Percentiles rank a stretch among this genome's conserved stretches.
phyloP scores from a whole-genome alignment of 2,113 vertebrate species.

The Labeo catla region DNA sequence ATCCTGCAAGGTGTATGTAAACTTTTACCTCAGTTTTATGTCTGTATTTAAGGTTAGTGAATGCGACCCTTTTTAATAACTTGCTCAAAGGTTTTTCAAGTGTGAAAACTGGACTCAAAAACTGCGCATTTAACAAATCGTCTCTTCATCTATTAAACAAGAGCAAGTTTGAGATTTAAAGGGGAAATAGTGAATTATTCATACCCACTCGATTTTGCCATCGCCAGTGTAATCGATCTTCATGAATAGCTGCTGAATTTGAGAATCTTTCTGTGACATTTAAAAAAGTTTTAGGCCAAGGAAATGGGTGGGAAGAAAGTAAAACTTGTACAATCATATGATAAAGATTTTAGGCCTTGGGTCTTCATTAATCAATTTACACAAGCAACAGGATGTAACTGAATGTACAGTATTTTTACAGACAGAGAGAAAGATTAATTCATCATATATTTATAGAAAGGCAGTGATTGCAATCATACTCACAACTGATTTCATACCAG shows the following conservation, averaged over 20 bases:
- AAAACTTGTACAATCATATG: slow-evolving; percentile 7
- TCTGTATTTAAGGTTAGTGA: not conserved
- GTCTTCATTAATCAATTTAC: slow-evolving; percentile 1
- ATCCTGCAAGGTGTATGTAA: too few species aligned
- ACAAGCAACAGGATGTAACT: not conserved
- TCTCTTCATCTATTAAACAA: not conserved
- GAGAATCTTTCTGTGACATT: slow-evolving; percentile 73
- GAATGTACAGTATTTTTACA: not conserved
- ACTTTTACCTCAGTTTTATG: not conserved
- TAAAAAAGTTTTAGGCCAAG: slow-evolving; percentile 46
- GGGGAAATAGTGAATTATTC: slow-evolving; percentile 32
- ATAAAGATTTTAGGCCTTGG: not conserved
- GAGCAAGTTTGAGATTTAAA: slow-evolving; percentile 32
- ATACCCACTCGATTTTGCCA: slow-evolving; percentile 77
- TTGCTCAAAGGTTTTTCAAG: not conserved
- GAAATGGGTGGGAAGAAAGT: not conserved
- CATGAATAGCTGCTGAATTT: slow-evolving; percentile 79
- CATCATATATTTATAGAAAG: not conserved
- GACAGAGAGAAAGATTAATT: not conserved
- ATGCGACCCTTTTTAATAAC: not conserved
- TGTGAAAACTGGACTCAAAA: not conserved
- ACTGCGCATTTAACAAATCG: slow-evolving; percentile 15
- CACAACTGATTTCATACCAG: slow-evolving; percentile 69
- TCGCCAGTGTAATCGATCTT: slow-evolving; percentile 77
- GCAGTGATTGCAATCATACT: slow-evolving; percentile 19